phyloP scores from a whole-genome alignment of 1,140 invertebrate genomes.

The Nymphalis io region DNA sequence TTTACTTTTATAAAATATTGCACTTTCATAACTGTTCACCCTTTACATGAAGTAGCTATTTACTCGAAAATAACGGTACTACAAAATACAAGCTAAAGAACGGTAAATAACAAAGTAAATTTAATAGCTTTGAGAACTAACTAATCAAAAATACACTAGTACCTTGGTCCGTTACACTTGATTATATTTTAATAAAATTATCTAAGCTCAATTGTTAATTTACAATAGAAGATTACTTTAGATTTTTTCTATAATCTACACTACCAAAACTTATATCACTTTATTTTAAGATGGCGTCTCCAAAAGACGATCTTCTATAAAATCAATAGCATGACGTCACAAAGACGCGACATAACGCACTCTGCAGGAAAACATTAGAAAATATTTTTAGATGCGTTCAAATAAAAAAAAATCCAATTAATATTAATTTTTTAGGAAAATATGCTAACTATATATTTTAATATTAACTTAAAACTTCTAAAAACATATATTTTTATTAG shows the following conservation, averaged over 20 bases:
- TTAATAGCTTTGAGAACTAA: conserved; percentile 59
- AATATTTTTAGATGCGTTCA: conserved; percentile 41
- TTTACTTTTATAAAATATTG: conserved; percentile 41
- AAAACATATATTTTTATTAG: no score
- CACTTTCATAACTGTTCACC: conserved; percentile 41
- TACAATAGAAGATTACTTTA: conserved; percentile 73
- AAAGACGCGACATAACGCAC: conserved; percentile 71
- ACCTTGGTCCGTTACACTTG: conserved; percentile 76
- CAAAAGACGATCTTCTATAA: conserved; percentile 77
- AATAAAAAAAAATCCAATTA: conserved; percentile 28
- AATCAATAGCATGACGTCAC: conserved; percentile 81
- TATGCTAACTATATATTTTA: no score
- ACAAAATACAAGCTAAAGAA: conserved; percentile 60
- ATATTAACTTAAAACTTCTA: no score
- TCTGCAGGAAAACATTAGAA: conserved; percentile 55
- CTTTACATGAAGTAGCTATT: conserved; percentile 39
- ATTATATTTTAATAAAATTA: conserved; percentile 64
- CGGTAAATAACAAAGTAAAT: conserved; percentile 77
- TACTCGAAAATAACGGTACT: conserved; percentile 65
- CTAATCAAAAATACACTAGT: conserved; percentile 69
- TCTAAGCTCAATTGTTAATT: conserved; percentile 67
- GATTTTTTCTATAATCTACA: conserved; percentile 76
- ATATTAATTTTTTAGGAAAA: not conserved
- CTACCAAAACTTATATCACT: conserved; percentile 80
- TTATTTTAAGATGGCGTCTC: conserved; percentile 81